A percentile compares a stretch with the other conserved stretches of the same genome.
Evolutionary conservation across 2,888 invertebrate genomes (phyloP).

Genomic region (Agrochola litura): DNA sequence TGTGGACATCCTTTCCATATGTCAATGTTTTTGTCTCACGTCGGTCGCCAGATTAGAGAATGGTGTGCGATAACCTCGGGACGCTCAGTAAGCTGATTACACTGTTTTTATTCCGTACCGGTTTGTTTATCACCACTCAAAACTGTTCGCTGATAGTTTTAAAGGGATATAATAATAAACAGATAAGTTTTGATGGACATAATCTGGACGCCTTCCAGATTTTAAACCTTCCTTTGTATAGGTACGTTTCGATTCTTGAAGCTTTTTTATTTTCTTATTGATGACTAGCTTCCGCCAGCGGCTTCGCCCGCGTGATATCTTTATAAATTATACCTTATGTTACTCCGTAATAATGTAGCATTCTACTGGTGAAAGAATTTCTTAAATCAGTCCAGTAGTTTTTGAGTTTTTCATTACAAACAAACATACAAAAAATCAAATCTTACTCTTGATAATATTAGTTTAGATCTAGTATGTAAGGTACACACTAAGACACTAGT

Average conservation of each 20-base stretch:
- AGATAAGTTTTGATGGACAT: constrained; percentile 72
- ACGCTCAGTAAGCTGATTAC: constrained; percentile 75
- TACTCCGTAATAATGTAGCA: too few relatives aligned
- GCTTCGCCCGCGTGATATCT: too few relatives aligned
- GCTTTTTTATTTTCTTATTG: not conserved
- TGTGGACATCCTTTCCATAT: constrained; percentile 59
- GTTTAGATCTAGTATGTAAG: not conserved
- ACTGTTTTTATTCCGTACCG: constrained; percentile 71
- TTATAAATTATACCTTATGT: too few relatives aligned
- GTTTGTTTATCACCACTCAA: constrained; percentile 69
- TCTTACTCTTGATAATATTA: too few relatives aligned
- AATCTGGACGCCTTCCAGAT: constrained; percentile 63
- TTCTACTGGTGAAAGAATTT: too few relatives aligned
- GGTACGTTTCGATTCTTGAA: not conserved
- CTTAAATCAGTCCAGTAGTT: too few relatives aligned
- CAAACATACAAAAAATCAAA: too few relatives aligned
- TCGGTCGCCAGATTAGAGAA: constrained; percentile 55
- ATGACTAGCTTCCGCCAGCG: not conserved
- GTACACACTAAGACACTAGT: not conserved
- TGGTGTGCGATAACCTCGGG: constrained; percentile 71
- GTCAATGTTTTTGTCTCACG: constrained; percentile 61
- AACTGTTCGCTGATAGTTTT: constrained; percentile 73
- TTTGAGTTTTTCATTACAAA: too few relatives aligned
- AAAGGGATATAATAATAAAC: constrained; percentile 67
- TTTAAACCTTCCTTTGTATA: constrained; percentile 27